phyloP scores from a whole-genome alignment of 2,113 vertebrate genomes.

The Lynx canadensis region DNA sequence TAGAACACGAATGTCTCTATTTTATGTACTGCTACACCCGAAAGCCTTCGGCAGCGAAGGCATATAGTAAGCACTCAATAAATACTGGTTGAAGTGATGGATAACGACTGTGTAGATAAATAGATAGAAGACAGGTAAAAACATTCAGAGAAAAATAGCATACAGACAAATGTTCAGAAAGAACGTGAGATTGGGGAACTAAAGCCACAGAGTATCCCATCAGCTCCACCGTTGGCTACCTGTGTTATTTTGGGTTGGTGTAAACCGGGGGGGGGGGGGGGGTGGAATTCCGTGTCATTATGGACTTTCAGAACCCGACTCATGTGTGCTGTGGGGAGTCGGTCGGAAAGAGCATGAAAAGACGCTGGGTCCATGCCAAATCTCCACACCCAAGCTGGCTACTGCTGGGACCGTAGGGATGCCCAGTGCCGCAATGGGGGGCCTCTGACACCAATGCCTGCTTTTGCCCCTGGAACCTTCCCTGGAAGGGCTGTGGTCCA shows the following conservation, averaged over 20 bases:
- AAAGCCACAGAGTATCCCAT: not conserved
- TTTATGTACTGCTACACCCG: not conserved
- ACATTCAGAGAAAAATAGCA: fast-evolving
- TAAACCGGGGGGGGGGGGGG: not conserved
- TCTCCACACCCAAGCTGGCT: fast-evolving
- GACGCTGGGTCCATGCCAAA: fast-evolving
- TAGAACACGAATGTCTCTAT: not conserved
- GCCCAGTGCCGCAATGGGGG: not conserved
- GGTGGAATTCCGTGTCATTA: not conserved
- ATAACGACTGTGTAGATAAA: not conserved
- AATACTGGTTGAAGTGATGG: no score
- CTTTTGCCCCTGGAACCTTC: fast-evolving
- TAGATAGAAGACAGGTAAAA: no score
- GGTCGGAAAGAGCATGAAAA: not conserved
- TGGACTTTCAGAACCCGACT: not conserved
- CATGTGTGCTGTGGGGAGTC: not conserved
- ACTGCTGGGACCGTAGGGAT: no score
- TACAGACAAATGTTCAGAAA: not conserved
- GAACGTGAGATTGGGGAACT: not conserved
- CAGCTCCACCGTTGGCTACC: fast-evolving
- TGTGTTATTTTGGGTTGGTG: no score
- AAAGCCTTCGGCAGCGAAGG: not conserved
- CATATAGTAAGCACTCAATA: no score
- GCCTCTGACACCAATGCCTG: fast-evolving
- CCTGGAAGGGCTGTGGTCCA: not conserved